Evolutionary conservation across 92 coral and sea anemone species (phyloP), one percentile per base, ranked within the genome.

Genomic region (Ricordea florida): DNA sequence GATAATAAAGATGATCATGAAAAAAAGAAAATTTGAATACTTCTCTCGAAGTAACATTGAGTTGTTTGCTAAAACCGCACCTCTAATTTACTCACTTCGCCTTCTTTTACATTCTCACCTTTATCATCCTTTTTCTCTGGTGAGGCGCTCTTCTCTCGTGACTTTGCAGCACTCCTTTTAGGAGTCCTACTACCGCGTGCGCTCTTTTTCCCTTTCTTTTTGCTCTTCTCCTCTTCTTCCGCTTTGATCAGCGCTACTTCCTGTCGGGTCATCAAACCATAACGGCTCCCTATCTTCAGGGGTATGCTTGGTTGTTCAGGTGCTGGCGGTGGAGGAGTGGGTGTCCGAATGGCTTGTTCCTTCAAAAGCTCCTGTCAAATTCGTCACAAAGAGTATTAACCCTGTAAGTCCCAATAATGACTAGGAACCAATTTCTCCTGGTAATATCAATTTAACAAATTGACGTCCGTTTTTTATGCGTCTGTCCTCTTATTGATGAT

Each of bases 271-370:
- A 91, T 90, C 58, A 94, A 64, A 24, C 98, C 98, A 63, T 94
- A 92, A 35, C 98, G 83, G 45, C 98, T 94, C 11, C 98, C 97
- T 21, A 66, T 74, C 87, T 94, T 94, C 57, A 94, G 42, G 51
- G 93, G 89, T 14, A 82, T 35, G 10, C 62, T 65, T 18, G 98
- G 92, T 32, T 87, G 90, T 23, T 94, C 96, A 23, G 85, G 87
- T 17, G 72, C 92, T 18, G 87, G 86, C 43, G 97, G 91, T 69
- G 93, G 96, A 47, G 98, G 98, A 55, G 98, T 94, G 18, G 98
- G 98, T 34, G 96, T 92, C 44, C 92, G 61, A 16, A 87, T 86
- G 13, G 91, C 90, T 73, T 94, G 93, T 25, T 65, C 69, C 27
- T 76, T 89, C 42, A 85, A 40, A 23, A 91, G 73, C 30, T 88